These are phyloP conservation scores for Lasioglossum pauxillum DNA, from an alignment of 2,888 invertebrate species.

Conservation along the genomic window DNA sequence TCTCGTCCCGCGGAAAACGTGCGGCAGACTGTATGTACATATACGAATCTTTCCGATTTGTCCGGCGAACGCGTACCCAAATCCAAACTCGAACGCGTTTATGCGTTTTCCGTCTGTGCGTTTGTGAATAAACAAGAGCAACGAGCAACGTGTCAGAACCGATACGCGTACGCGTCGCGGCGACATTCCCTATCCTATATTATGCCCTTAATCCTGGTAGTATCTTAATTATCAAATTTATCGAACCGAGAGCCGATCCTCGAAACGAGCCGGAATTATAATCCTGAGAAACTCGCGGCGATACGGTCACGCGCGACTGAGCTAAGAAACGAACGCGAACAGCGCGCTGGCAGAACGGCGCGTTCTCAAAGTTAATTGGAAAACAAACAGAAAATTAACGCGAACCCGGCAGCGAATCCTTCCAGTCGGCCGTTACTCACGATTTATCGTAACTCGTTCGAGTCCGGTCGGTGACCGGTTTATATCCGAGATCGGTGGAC, in stretches of 20 bases:
- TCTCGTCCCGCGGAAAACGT: slow-evolving; percentile 24
- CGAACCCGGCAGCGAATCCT: slow-evolving; percentile 80
- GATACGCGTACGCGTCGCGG: slow-evolving; percentile 4
- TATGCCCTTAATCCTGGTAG: slow-evolving; percentile 56
- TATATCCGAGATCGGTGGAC: slow-evolving; percentile 58
- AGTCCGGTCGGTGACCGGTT: slow-evolving; percentile 75
- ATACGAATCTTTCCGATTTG: not conserved
- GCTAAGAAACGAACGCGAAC: not conserved
- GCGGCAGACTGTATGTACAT: not conserved
- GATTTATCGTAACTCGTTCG: slow-evolving; percentile 82
- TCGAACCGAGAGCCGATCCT: slow-evolving; percentile 58
- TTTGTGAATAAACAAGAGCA: not conserved
- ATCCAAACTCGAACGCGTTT: not conserved
- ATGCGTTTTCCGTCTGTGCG: not conserved
- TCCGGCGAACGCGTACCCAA: no score
- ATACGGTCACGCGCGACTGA: slow-evolving; percentile 62
- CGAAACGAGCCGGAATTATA: slow-evolving; percentile 62
- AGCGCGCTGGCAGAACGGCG: slow-evolving; percentile 9
- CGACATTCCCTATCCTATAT: slow-evolving; percentile 23
- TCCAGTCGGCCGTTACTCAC: slow-evolving; percentile 76
- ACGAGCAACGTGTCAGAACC: not conserved
- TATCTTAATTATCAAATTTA: slow-evolving; percentile 72
- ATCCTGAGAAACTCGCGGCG: slow-evolving; percentile 65
- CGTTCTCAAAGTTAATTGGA: slow-evolving; percentile 79
- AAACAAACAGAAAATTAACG: slow-evolving; percentile 82